A percentile compares a stretch with the other conserved stretches of the same genome.
Evolutionary conservation across 2,888 invertebrate genomes (phyloP).

Genomic region (Rotaria sp.): DNA sequence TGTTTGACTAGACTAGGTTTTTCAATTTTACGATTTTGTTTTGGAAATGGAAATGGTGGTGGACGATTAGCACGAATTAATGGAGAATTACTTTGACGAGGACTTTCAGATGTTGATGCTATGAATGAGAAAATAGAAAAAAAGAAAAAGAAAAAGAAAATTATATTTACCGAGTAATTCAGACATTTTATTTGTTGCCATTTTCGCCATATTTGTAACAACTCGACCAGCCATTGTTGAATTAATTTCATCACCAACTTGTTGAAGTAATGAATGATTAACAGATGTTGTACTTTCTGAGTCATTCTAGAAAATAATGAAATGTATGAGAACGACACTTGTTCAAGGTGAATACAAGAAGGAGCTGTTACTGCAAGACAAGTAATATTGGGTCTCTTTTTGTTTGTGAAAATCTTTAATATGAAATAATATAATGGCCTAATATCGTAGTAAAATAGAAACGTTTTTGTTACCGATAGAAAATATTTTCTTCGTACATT

Average conservation of each 20-base stretch:
- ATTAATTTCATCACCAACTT: not conserved
- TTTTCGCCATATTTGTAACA: not conserved
- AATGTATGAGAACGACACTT: too few relatives aligned
- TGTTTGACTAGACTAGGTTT: not conserved
- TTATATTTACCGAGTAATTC: not conserved
- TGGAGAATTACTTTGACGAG: not conserved
- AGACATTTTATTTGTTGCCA: not conserved
- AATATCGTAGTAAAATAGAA: too few relatives aligned
- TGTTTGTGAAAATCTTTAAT: too few relatives aligned
- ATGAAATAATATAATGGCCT: too few relatives aligned
- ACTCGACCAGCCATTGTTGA: not conserved
- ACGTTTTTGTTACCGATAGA: too few relatives aligned
- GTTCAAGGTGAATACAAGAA: too few relatives aligned
- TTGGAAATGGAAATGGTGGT: constrained; percentile 16
- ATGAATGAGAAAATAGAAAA: not conserved
- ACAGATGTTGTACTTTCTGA: not conserved
- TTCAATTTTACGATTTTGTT: not conserved
- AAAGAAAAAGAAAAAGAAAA: not conserved
- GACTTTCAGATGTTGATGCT: not conserved
- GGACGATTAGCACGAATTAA: not conserved
- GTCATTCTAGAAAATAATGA: not conserved
- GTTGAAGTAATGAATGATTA: not conserved
- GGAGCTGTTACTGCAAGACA: too few relatives aligned
- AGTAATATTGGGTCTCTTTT: too few relatives aligned
- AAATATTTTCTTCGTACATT: too few relatives aligned